phyloP scores from a whole-genome alignment of 1,140 invertebrate genomes.

The Aphaenogaster floridana region DNA sequence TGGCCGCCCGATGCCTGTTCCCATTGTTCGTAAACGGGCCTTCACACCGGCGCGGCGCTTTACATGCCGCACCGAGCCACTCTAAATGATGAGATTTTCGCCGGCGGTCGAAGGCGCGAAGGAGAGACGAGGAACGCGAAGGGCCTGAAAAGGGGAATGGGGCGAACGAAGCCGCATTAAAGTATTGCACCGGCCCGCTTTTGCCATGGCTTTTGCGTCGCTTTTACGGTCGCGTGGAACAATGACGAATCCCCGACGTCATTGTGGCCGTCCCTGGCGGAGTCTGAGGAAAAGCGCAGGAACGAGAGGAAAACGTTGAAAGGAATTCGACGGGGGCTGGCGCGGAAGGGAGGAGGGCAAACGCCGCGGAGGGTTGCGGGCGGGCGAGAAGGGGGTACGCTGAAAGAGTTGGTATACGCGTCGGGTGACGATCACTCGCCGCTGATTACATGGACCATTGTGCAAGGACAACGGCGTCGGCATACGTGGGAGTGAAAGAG shows the following conservation, averaged over 20 bases:
- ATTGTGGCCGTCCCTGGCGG: constrained; percentile 65
- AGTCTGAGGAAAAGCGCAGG: constrained; percentile 66
- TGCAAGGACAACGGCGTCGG: constrained; percentile 76
- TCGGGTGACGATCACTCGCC: constrained; percentile 78
- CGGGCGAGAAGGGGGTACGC: constrained; percentile 19
- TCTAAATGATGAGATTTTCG: constrained; percentile 79
- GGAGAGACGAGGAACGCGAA: not conserved
- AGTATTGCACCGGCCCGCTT: constrained; percentile 74
- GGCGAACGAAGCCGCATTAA: constrained; percentile 71
- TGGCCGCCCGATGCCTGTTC: not conserved
- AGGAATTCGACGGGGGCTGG: not conserved
- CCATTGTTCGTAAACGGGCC: constrained; percentile 36
- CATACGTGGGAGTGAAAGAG: constrained; percentile 59
- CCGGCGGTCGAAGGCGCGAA: constrained; percentile 31
- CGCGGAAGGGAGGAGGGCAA: constrained; percentile 18
- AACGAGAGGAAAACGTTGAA: constrained; percentile 64
- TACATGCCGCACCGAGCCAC: constrained; percentile 69
- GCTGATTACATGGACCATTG: constrained; percentile 81
- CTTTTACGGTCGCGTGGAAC: constrained; percentile 75
- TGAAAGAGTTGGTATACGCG: constrained; percentile 59
- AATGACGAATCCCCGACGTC: constrained; percentile 78
- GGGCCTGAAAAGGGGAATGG: not conserved
- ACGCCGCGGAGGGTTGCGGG: constrained; percentile 9
- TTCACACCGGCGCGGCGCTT: constrained; percentile 48
- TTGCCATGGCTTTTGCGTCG: constrained; percentile 67